A percentile compares a stretch with the other conserved stretches of the same genome.
Conservation (phyloP, 2,113 vertebrate genomes). For the Paraplagusia blochii region DNA sequence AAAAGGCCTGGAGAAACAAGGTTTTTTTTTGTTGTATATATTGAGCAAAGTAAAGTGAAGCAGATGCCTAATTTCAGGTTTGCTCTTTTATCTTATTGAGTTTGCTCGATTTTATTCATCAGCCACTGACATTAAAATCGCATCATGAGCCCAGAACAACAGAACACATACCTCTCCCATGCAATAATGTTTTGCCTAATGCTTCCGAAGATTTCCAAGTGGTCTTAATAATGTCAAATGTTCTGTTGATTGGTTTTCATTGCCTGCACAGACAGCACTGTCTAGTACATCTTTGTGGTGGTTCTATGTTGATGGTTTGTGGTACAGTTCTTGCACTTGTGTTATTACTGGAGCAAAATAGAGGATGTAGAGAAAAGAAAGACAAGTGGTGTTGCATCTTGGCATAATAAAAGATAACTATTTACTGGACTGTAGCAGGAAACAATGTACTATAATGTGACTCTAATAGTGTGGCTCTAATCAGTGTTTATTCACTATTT, state of each 20-base stretch:
- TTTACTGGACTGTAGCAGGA: conserved; percentile 14
- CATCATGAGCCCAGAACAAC: conserved; percentile 5
- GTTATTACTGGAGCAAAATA: conserved; percentile 42
- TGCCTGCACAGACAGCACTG: conserved; percentile 40
- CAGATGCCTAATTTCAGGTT: conserved; percentile 10
- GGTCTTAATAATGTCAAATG: conserved; percentile 37
- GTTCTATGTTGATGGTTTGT: conserved; percentile 50
- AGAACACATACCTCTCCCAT: conserved; percentile 47
- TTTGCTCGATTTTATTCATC: conserved; percentile 28
- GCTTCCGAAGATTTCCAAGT: conserved; percentile 70
- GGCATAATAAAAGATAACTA: conserved; percentile 3
- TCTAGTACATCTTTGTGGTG: conserved; percentile 40
- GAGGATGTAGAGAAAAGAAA: neutral
- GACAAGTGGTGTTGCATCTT: too few relatives aligned
- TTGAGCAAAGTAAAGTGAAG: conserved; percentile 14
- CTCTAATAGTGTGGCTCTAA: conserved; percentile 28
- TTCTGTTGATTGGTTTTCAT: conserved; percentile 30
- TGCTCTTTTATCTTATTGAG: conserved; percentile 19
- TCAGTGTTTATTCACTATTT: neutral
- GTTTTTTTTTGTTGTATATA: conserved; percentile 18
- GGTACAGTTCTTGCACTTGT: conserved; percentile 60
- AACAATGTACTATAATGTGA: conserved; percentile 21
- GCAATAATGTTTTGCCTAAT: conserved; percentile 71
- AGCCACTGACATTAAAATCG: conserved; percentile 24
- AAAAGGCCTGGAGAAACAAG: conserved; percentile 16